These are phyloP conservation scores for Frankliniella fusca DNA, from an alignment of 2,888 invertebrate genomes.

Conservation along the genomic window DNA sequence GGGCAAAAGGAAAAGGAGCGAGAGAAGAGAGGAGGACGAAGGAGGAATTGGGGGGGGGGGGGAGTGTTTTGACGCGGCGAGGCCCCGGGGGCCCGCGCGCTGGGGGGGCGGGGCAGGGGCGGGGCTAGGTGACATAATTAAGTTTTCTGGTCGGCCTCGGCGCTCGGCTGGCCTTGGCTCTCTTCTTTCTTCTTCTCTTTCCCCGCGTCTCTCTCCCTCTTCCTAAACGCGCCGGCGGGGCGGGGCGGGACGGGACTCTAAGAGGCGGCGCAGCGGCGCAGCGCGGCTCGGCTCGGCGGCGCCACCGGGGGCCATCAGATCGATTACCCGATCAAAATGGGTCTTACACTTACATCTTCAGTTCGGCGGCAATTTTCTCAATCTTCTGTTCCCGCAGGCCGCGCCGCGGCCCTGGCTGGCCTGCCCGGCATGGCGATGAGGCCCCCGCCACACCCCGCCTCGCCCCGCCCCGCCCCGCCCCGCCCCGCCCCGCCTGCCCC, in stretches of 20 bases:
- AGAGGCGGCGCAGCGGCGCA: neutral
- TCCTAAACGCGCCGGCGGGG: no score
- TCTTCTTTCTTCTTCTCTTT: no score
- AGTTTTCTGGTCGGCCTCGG: slow-evolving; percentile 3
- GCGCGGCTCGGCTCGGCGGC: neutral
- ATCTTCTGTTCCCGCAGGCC: neutral
- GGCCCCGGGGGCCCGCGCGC: neutral
- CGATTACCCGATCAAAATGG: slow-evolving; percentile 14
- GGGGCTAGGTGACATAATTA: slow-evolving; percentile 6
- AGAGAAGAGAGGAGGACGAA: no score
- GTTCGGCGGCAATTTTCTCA: slow-evolving; percentile 12
- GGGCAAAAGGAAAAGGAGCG: no score
- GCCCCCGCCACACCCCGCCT: neutral
- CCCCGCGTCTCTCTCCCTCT: no score
- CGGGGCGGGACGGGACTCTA: no score
- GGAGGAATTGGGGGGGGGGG: no score
- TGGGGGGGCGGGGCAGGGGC: neutral
- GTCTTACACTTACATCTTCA: slow-evolving; percentile 23
- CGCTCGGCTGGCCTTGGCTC: no score
- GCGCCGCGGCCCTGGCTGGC: no score
- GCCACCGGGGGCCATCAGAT: neutral
- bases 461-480: neutral
- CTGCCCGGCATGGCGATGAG: no score
- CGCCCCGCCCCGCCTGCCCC: neutral
- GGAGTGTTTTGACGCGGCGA: no score